Evolutionary conservation across 2,113 vertebrate genomes (phyloP), one percentile per base, ranked within the genome.

Genomic region (Pandion haliaetus): DNA sequence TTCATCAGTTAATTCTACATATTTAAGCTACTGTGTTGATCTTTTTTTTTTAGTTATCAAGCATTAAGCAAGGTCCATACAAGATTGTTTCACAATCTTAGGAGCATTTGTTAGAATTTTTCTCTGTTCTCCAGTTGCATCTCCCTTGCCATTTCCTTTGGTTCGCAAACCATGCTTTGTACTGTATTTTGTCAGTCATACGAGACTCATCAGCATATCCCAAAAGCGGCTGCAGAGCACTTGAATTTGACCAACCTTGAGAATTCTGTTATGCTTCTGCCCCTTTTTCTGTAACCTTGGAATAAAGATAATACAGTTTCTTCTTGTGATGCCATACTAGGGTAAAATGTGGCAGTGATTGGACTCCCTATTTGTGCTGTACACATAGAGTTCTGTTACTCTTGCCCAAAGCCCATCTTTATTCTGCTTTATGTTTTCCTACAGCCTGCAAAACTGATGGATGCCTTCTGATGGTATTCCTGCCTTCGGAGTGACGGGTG

Each of bases 271-370:
- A 28, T 2, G 14, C 28, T 36, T 72, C 62, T 83, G 79, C 49
- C 69, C 9, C 66, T 59, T 65, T 45, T 61, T 7, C 38, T 62
- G 24, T 45, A 28, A 45, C 34, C 36, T 55, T 14, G 9, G 20
- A 54, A 44, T 69, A 17, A 40, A 52, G 45, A 18, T 57, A 31
- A 47, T 11, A 9, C 12, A 7, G 21, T 17, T 34, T 57, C 26
- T 44, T 45, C 40, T 69, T 69, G 50, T 1, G 3, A 12, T 44
- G 28, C 62, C 1, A 0, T 38, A 12, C 17, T 6, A 16, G 16
- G 65, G 82, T 36, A 19, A 58, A 67, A 47, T 0, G 5, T 74
- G 34, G 58, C 34, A 47, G 74, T 7, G 24, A 31, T 17, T 69
- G 59, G 47, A 9, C 66, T 86, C 40, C 19, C 24, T 45, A 5